phyloP scores from a whole-genome alignment of 2,888 invertebrate genomes.

The Protonemura montana region DNA sequence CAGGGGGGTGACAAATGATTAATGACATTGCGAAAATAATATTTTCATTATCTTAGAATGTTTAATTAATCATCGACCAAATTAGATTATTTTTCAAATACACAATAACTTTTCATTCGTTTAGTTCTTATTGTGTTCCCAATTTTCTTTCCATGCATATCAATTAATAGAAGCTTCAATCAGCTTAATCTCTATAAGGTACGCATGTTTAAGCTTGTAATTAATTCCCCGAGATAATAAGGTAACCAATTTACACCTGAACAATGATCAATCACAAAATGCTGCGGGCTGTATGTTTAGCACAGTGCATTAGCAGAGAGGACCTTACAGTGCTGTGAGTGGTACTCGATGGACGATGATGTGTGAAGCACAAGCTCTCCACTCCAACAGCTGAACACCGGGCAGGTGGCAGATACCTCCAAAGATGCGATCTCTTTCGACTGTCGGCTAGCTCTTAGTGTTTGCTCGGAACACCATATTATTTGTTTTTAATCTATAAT shows the following conservation, averaged over 20 bases:
- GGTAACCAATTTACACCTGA: constrained; percentile 23
- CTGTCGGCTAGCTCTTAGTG: not conserved
- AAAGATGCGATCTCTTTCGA: not conserved
- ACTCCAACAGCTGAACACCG: not conserved
- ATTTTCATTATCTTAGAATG: not conserved
- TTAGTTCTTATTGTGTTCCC: constrained; percentile 19
- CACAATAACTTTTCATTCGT: constrained; percentile 5
- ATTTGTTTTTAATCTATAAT: constrained; percentile 27
- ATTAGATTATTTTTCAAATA: constrained; percentile 17
- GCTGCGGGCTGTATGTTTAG: constrained; percentile 36
- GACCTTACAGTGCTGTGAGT: not conserved
- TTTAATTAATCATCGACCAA: not conserved
- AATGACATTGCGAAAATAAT: constrained; percentile 33
- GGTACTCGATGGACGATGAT: not conserved
- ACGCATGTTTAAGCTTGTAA: constrained; percentile 32
- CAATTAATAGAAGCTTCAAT: constrained; percentile 28
- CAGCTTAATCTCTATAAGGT: constrained; percentile 22
- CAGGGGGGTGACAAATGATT: constrained; percentile 28
- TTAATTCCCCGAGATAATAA: constrained; percentile 23
- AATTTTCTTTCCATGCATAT: constrained; percentile 26
- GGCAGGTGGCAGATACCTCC: not conserved
- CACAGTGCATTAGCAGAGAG: not conserved
- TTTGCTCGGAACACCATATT: constrained; percentile 17
- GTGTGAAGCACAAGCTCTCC: not conserved
- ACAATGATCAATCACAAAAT: constrained; percentile 32